These are phyloP conservation scores for Phymorhynchus buccinoides DNA, from an alignment of 1,140 invertebrate species.

Conservation along the genomic window DNA sequence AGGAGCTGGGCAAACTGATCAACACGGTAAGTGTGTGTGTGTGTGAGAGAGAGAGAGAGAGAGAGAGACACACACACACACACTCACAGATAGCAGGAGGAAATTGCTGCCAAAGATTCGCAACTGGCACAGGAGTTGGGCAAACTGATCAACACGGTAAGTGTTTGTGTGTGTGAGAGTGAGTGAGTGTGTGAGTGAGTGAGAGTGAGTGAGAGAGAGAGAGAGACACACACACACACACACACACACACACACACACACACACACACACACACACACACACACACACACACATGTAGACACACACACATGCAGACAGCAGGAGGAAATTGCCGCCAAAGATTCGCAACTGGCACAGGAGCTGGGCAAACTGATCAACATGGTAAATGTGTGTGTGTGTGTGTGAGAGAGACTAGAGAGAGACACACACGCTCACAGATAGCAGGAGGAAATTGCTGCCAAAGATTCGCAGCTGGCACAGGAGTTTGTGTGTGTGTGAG, in stretches of 20 bases:
- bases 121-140: slow-evolving; percentile 49
- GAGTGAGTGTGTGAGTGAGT: no score
- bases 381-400: not conserved
- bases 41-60: no score
- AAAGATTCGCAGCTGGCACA: not conserved
- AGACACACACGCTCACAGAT: slow-evolving; percentile 44
- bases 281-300: slow-evolving; percentile 35
- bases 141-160: not conserved
- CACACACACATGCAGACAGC: slow-evolving; percentile 30
- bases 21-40: not conserved
- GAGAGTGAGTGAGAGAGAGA: slow-evolving; percentile 38
- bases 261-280: slow-evolving; percentile 10
- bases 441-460: no score
- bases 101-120: slow-evolving; percentile 43
- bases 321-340: slow-evolving; percentile 34
- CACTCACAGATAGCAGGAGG: slow-evolving; percentile 36
- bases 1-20: slow-evolving; percentile 33
- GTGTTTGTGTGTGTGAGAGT: not conserved
- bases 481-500: not conserved
- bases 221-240: slow-evolving; percentile 13
- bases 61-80: slow-evolving; percentile 45
- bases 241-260: slow-evolving; percentile 21
- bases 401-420: no score
- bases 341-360: slow-evolving; percentile 55
- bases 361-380: slow-evolving; percentile 15